phyloP scores from a whole-genome alignment of 2,888 invertebrate species.

The Hydroisotoma schaefferi region DNA sequence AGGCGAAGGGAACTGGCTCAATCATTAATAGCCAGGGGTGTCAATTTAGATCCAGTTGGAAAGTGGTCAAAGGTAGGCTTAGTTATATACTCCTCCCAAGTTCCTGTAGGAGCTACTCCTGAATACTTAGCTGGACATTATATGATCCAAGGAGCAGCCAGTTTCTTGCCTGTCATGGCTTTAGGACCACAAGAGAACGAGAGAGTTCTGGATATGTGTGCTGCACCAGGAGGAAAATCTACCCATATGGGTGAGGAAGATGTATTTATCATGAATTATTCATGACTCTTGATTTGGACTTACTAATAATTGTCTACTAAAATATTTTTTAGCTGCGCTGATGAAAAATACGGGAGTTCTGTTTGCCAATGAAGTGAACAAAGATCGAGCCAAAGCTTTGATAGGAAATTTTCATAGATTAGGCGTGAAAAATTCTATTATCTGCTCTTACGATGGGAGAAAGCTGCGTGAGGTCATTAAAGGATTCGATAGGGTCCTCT shows the following conservation, averaged over 20 bases:
- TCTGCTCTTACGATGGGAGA: conserved; percentile 85
- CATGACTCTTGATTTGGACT: conserved; percentile 1
- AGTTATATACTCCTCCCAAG: conserved; percentile 91
- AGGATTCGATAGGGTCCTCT: conserved; percentile 89
- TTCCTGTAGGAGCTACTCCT: conserved; percentile 96
- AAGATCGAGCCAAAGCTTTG: conserved; percentile 82
- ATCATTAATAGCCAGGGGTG: conserved; percentile 91
- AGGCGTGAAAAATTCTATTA: conserved; percentile 82
- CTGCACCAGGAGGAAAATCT: conserved; percentile 98
- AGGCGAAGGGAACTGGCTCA: conserved; percentile 88
- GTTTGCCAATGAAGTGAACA: conserved; percentile 93
- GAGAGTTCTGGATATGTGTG: conserved; percentile 90
- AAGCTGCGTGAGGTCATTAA: conserved; percentile 73
- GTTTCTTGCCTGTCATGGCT: conserved; percentile 96
- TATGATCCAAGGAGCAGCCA: conserved; percentile 86
- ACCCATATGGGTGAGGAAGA: conserved; percentile 71
- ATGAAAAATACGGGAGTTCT: conserved; percentile 98
- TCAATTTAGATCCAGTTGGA: conserved; percentile 95
- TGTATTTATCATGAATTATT: conserved; percentile 1
- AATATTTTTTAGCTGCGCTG: conserved; percentile 68
- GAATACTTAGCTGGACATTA: conserved; percentile 99
- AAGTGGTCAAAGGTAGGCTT: conserved; percentile 99
- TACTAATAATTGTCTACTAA: not conserved
- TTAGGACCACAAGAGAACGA: conserved; percentile 95
- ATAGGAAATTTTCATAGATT: conserved; percentile 95